phyloP scores from a whole-genome alignment of 2,888 invertebrate genomes.

The Drosophila nr. medialis region DNA sequence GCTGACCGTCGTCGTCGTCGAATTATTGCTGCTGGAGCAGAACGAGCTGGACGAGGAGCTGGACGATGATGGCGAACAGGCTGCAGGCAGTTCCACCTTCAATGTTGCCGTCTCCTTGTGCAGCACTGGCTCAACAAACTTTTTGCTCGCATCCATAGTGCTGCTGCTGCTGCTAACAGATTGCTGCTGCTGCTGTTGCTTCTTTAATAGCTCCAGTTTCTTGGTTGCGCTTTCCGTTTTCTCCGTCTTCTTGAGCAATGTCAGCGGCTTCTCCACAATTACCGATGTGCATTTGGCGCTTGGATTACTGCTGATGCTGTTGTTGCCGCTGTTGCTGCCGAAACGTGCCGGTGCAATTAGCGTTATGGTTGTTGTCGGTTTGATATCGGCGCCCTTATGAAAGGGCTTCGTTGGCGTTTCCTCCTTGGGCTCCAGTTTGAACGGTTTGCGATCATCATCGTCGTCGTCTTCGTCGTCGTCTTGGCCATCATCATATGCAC shows the following conservation, averaged over 20 bases:
- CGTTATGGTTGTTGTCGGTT: constrained; percentile 32
- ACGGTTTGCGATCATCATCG: constrained; percentile 37
- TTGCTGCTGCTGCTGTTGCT: constrained; percentile 31
- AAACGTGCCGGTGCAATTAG: constrained; percentile 68
- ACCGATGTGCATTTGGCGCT: constrained; percentile 73
- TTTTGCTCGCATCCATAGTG: constrained; percentile 42
- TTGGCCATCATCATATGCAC: constrained; percentile 1
- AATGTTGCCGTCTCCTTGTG: constrained; percentile 71
- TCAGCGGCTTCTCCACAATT: constrained; percentile 77
- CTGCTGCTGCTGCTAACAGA: constrained; percentile 13
- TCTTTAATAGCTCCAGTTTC: constrained; percentile 36
- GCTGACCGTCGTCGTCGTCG: constrained; percentile 47
- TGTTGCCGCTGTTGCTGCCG: constrained; percentile 21
- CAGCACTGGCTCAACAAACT: constrained; percentile 69
- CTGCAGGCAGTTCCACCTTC: constrained; percentile 74
- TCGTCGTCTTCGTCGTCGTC: not conserved
- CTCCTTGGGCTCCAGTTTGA: constrained; percentile 57
- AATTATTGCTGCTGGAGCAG: constrained; percentile 66
- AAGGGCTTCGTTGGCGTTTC: constrained; percentile 45
- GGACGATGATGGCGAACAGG: constrained; percentile 76
- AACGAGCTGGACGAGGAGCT: constrained; percentile 79
- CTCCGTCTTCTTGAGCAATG: constrained; percentile 41
- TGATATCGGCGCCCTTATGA: constrained; percentile 52
- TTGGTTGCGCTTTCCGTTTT: constrained; percentile 26
- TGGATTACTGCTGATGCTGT: constrained; percentile 12